Base-by-base conservation (phyloP, 2,113 vertebrate species). In the Tricholaema leucomelas region DNA sequence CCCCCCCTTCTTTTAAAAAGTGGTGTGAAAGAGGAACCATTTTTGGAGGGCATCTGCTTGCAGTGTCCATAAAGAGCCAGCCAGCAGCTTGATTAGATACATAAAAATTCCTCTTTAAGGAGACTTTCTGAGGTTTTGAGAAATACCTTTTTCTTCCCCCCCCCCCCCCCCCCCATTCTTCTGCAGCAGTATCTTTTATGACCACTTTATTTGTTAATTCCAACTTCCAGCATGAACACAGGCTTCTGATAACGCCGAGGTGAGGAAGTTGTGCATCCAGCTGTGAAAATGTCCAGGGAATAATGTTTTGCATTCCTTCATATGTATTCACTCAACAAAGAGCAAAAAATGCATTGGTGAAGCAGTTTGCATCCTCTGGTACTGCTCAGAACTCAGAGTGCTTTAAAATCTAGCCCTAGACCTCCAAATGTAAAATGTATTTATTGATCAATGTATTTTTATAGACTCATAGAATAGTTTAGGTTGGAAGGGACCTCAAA, bases 231-330 rank as follows among this genome's bases (percentile, higher is more conserved):
- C 60, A 71, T 76, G 76, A 79, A 63, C 42, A 33, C 24, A 17
- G 28, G 35, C 59, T 95, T 94, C 58, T 85, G 60, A 91, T 87
- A 90, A 74, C 69, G 54, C 23, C 74, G 40, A 81, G 21, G 55
- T 44, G 33, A 89, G 64, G 42, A 87, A 71, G 56, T 23, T 85
- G 72, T 77, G 23, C 52, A 35, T 61, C 91, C 84, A 85, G 12
- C 78, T 82, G 55, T 92, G 82, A 80, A 94, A 93, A 85, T 60
- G 36, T 73, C 52, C 28, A 58, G 64, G 48, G 59, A 87, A 74
- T 78, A 61, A 44, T 17, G 19, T 85, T 69, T 79, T 36, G 8
- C 60, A 52, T 77, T 88, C 15, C 38, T 88, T 93, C 23, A 8
- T 42, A 64, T 35, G 15, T 50, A 64, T 71, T 82, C 48, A 75